Percentiles rank a stretch among this genome's conserved stretches.
Evolutionary conservation across 2,888 invertebrate genomes (phyloP).

Genomic region (Dendrolimus houi): DNA sequence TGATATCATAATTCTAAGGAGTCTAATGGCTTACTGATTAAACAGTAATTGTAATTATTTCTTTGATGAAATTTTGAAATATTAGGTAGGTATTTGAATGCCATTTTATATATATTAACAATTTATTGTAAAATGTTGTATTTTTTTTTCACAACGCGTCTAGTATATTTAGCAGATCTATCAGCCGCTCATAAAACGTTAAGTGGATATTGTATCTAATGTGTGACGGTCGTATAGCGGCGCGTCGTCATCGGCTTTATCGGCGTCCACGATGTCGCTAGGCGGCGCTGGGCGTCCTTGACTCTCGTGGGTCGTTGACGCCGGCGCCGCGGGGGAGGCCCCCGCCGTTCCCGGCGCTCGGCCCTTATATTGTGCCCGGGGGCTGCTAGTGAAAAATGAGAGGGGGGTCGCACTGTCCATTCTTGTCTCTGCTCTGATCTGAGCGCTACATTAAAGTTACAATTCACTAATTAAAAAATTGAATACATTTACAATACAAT

Average conservation of each 20-base stretch:
- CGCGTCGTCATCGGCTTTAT: slow-evolving; percentile 11
- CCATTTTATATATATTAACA: slow-evolving; percentile 1
- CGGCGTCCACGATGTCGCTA: slow-evolving; percentile 25
- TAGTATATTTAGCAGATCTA: too few relatives aligned
- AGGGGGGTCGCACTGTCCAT: slow-evolving; percentile 23
- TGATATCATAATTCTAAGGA: not conserved
- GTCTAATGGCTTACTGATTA: not conserved
- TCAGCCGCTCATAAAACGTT: too few relatives aligned
- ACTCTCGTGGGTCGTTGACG: slow-evolving; percentile 59
- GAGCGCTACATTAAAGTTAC: too few relatives aligned
- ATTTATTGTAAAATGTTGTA: not conserved
- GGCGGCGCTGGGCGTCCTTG: slow-evolving; percentile 48
- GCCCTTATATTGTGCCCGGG: slow-evolving; percentile 55
- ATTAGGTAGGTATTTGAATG: not conserved
- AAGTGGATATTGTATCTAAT: not conserved
- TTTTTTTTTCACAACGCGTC: too few relatives aligned
- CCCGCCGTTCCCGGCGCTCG: slow-evolving; percentile 20
- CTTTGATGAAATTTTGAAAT: slow-evolving; percentile 10
- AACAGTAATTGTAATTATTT: not conserved
- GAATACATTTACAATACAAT: too few relatives aligned
- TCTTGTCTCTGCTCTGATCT: slow-evolving; percentile 9
- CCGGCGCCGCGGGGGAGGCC: slow-evolving; percentile 46
- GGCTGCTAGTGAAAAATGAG: slow-evolving; percentile 11
- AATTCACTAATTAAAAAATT: too few relatives aligned
- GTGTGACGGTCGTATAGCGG: not conserved